A percentile compares a stretch with the other conserved stretches of the same genome.
phyloP scores from a whole-genome alignment of 2,888 invertebrate species.

The Napeogenes inachia region DNA sequence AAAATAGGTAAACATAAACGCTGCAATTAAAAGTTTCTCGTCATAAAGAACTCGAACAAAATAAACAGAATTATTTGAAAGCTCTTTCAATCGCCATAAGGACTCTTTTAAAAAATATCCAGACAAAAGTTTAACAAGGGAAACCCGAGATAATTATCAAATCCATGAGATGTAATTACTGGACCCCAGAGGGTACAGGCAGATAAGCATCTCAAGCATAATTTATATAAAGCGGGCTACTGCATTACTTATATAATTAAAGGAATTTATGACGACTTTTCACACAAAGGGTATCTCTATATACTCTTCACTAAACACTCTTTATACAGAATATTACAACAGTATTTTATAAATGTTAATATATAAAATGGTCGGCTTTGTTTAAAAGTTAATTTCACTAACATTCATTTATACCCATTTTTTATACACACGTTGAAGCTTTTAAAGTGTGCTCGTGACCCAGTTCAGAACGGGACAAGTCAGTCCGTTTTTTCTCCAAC shows the following conservation, averaged over 20 bases:
- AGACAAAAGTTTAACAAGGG: not conserved
- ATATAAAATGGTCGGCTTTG: not conserved
- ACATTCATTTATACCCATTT: not conserved
- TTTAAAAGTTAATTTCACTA: not conserved
- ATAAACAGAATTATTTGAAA: not conserved
- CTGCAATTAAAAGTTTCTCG: not conserved
- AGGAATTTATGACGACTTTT: conserved; percentile 2
- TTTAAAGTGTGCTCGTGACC: conserved; percentile 15
- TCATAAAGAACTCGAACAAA: not conserved
- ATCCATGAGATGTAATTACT: conserved; percentile 21
- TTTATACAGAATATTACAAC: not conserved
- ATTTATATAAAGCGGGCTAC: conserved; percentile 40
- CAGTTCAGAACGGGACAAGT: conserved; percentile 33
- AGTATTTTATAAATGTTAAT: not conserved
- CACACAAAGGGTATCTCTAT: not conserved
- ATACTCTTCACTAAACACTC: not conserved
- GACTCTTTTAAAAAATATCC: conserved; percentile 2
- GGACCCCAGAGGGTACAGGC: conserved; percentile 34
- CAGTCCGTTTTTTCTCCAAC: conserved; percentile 63
- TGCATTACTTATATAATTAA: conserved; percentile 40
- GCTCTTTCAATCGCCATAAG: not conserved
- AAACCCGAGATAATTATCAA: conserved; percentile 20
- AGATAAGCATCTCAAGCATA: conserved; percentile 47
- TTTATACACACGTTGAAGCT: not conserved
- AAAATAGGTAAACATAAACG: too few species aligned